Evolutionary conservation across 2,888 invertebrate species (phyloP), one percentile per base, ranked within the genome.

Genomic region (Lochmaea crataegi): DNA sequence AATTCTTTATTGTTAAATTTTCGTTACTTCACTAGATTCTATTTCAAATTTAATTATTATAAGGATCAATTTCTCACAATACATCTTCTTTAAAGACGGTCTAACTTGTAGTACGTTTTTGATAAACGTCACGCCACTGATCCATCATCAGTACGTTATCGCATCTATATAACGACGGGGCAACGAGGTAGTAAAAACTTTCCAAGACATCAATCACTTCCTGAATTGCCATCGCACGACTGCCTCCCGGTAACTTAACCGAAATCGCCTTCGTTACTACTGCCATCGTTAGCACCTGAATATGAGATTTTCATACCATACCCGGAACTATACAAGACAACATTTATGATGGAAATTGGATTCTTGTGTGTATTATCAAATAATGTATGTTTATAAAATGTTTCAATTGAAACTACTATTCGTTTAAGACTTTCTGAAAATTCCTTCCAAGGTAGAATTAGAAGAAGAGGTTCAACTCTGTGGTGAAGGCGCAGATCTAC

Each of bases 151-250:
- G 77, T 68, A 69, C 77, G 77, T 78, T 78, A 80, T 78, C 77
- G 77, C 68, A 38, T 18, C 61, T 57, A 80, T 72, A 45, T 14
- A 79, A 82, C 77, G 79, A 79, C 77, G 78, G 79, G 77, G 79
- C 80, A 77, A 80, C 80, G 80, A 82, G 69, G 42, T 60, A 16
- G 69, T 65, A 81, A 80, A 79, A 58, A 79, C 77, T 76, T 75
- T 80, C 32, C 75, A 74, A 71, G 79, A 79, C 82, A 82, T 82
- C 82, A 82, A 82, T 82, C 82, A 82, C 80, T 66, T 73, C 75
- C 75, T 78, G 78, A 58, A 58, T 42, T 56, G 38, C 78, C 76
- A 78, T 58, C 72, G 72, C 58, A 32, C 58, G 58, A 71, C 77
- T 75, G 72, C 77, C 78, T 75, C 77, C 76, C 32, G 74, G 76